Conservation (phyloP, 2,113 vertebrate species). For the Scopus umbretta region DNA sequence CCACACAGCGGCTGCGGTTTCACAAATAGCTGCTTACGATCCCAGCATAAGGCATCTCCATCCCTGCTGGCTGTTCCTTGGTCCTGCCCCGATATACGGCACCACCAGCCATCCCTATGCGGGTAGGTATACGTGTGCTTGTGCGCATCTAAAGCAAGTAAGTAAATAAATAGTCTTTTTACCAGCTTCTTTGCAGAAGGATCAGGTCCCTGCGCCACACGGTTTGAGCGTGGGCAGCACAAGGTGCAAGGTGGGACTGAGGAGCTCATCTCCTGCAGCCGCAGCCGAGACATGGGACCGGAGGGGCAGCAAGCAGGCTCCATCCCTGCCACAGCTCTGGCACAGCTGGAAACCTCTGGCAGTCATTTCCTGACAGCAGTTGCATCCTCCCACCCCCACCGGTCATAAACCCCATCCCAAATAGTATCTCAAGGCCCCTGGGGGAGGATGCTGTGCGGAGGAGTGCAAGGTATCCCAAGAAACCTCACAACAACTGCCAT, state of each 20-base stretch:
- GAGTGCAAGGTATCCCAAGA: background rate
- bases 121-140: accelerated
- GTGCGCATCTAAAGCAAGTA: accelerated
- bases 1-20: background rate
- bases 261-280: background rate
- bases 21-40: background rate
- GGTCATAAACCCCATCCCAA: background rate
- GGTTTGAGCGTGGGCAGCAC: background rate
- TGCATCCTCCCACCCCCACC: background rate
- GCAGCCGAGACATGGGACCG: accelerated
- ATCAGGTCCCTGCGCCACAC: accelerated
- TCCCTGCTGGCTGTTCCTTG: background rate
- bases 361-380: background rate
- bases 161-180: accelerated
- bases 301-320: background rate
- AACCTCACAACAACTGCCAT: background rate
- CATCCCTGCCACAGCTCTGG: background rate
- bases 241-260: accelerated
- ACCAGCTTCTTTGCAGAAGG: background rate
- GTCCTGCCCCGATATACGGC: accelerated
- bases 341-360: conserved; percentile 5
- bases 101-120: background rate
- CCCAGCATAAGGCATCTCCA: accelerated
- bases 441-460: background rate
- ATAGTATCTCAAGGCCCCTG: background rate